Conservation (phyloP, 2,888 invertebrate species). For the Cryptocephalus primarius region DNA sequence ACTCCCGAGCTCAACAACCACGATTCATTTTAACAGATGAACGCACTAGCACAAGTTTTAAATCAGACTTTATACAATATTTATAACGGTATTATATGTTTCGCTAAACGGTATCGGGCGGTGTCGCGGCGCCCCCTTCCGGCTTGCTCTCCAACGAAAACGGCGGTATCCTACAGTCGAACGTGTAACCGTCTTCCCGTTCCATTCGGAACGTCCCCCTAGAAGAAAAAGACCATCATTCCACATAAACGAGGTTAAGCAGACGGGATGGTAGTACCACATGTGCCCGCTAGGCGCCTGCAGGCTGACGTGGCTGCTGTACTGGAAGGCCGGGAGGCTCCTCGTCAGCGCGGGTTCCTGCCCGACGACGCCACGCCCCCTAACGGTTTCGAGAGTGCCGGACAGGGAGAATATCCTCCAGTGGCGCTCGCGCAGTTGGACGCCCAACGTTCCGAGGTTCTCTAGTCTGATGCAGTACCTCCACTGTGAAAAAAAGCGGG, state of each 20-base stretch:
- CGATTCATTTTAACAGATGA: too few relatives aligned
- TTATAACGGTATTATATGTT: too few relatives aligned
- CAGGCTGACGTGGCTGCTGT: conserved; percentile 92
- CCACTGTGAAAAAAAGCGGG: conserved; percentile 54
- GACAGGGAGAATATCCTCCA: conserved; percentile 95
- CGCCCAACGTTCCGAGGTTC: conserved; percentile 79
- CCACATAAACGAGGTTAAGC: neutral
- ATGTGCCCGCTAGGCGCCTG: conserved; percentile 97
- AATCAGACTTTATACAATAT: too few relatives aligned
- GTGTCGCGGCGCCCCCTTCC: conserved; percentile 45
- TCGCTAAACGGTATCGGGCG: conserved; percentile 22
- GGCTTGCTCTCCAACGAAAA: conserved; percentile 93
- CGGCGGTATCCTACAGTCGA: conserved; percentile 95
- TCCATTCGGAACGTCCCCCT: conserved; percentile 97
- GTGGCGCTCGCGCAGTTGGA: conserved; percentile 92
- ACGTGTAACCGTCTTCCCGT: conserved; percentile 90
- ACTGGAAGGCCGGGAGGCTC: conserved; percentile 89
- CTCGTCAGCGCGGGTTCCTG: conserved; percentile 90
- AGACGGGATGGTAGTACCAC: too few relatives aligned
- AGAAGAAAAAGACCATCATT: conserved; percentile 15
- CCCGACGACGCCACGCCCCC: conserved; percentile 94
- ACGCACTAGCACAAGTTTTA: too few relatives aligned
- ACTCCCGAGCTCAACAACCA: too few relatives aligned
- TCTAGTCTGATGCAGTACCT: conserved; percentile 95
- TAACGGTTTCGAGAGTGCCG: conserved; percentile 85